Base-by-base conservation (phyloP, 2,888 invertebrate species). In the Plagodis dolabraria region DNA sequence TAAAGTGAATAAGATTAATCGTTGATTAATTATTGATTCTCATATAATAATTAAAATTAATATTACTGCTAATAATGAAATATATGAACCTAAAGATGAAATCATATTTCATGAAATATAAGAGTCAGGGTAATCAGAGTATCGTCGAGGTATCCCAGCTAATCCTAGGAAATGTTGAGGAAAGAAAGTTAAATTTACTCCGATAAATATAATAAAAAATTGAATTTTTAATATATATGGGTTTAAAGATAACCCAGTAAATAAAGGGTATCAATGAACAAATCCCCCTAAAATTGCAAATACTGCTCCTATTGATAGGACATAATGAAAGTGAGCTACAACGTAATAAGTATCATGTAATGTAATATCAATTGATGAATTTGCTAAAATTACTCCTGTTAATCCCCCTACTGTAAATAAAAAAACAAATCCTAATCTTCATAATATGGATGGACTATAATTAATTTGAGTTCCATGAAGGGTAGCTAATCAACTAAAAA, bases 271-370 rank as follows among this genome's bases (percentile, higher is more conserved):
- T 94, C 96, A 96, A 69, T 95, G 94, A 79, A 95, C 92, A 84
- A 96, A 94, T 71, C 96, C 95, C 42, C 93, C 95, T 90, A 97
- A 94, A 93, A 22, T 22, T 22, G 22, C 22, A 22, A 22, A 22
- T 2, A 22, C 22, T 22, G 96, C 96, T 69, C 96, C 96, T 89
- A 96, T 96, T 5, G 96, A 96, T 76, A 96, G 72, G 0, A 96
- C 96, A 93, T 96, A 96, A 81, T 97, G 96, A 75, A 97, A 97
- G 84, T 97, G 96, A 5, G 96, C 96, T 40, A 96, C 96, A 52
- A 96, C 96, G 94, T 96, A 97, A 82, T 96, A 96, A n/a, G 96
- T 96, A 79, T 97, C 96, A 89, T 97, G 96, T 9, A 96, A 66
- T 62, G 95, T 92, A 86, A 96, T 95, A 93, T 97, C 96, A 89